Evolutionary conservation across 2,888 invertebrate species (phyloP), one percentile per base, ranked within the genome.

Genomic region (Troglohyphantes excavatus): DNA sequence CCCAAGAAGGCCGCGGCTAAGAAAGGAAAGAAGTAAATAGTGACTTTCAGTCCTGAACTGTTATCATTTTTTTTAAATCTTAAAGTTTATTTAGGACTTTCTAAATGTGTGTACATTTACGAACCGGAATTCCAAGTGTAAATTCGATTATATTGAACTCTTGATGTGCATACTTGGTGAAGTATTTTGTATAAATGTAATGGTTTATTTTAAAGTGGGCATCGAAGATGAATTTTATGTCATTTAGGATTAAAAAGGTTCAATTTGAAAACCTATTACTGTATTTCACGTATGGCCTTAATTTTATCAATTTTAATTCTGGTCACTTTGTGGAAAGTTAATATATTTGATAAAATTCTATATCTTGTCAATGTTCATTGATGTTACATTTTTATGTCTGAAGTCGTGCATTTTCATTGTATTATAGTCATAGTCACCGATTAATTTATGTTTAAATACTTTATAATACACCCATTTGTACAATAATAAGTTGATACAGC

Each of bases 1-100:
- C 86, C 89, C n/a, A 87, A 90, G 81, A 89, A 84, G 75, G 88
- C 88, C 59, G 90, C 79, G 9, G 86, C 85, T 53, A 90, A 87
- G 43, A 90, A 90, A 5, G 81, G 59, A 3, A 90, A 68, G 81
- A 90, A 90, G 53, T 90, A 75, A 81, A 72, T 39, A 17, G 2
- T 29, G 23, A 21, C 21, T 19, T n/a, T 11, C 17, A 17, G 0
- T 13, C 23, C 19, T 23, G 7, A 59, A 26, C 70, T 53, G 19
- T 23, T n/a, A n/a, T n/a, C n/a, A 39, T 27, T 79, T 27, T 23
- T 79, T 26, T 67, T 29, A 21, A 76, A 76, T 53, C 5, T 53
- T 11, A 53, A 46, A 53, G 53, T 53, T 53, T 53, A n/a, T 53
- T 53, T 53, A 5, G 53, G 17, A 53, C 53, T 53, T 33, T 33